These are phyloP conservation scores for Butorides virescens DNA, from an alignment of 2,113 vertebrate species.

Conservation along the genomic window DNA sequence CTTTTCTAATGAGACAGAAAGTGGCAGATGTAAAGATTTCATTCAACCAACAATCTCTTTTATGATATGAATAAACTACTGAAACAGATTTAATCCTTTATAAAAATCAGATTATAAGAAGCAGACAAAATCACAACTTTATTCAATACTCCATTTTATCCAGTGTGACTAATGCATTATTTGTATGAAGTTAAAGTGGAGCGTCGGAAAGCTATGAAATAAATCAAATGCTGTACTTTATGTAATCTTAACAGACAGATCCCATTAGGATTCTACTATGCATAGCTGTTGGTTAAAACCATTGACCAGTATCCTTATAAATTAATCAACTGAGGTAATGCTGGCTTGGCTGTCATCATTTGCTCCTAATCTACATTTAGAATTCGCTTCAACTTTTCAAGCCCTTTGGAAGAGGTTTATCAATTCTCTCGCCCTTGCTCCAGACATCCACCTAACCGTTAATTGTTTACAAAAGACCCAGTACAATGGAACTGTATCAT, in stretches of 20 bases:
- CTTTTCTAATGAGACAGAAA: conserved; percentile 64
- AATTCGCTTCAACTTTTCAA: conserved; percentile 74
- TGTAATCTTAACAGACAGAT: conserved; percentile 80
- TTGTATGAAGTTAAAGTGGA: conserved; percentile 79
- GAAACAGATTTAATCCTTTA: conserved; percentile 72
- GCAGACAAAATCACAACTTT: conserved; percentile 77
- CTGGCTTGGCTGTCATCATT: conserved; percentile 70
- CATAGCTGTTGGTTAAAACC: conserved; percentile 80
- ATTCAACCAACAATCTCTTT: conserved; percentile 60
- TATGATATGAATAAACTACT: conserved; percentile 64
- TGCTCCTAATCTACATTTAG: conserved; percentile 73
- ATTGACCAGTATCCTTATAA: conserved; percentile 79
- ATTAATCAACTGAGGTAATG: conserved; percentile 79
- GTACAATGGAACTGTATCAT: not conserved
- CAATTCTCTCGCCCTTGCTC: conserved; percentile 52
- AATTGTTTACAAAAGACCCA: conserved; percentile 48
- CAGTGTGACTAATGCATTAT: conserved; percentile 80
- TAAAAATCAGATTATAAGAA: conserved; percentile 76
- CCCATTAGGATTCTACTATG: conserved; percentile 74
- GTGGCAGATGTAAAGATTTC: conserved; percentile 59
- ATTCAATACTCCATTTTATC: conserved; percentile 76
- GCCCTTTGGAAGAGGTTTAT: conserved; percentile 65
- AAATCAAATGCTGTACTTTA: conserved; percentile 77
- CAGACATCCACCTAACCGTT: not conserved
- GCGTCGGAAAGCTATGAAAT: conserved; percentile 75